These are phyloP conservation scores for Malthinus flaveolus DNA, from an alignment of 2,888 invertebrate genomes.

Conservation along the genomic window DNA sequence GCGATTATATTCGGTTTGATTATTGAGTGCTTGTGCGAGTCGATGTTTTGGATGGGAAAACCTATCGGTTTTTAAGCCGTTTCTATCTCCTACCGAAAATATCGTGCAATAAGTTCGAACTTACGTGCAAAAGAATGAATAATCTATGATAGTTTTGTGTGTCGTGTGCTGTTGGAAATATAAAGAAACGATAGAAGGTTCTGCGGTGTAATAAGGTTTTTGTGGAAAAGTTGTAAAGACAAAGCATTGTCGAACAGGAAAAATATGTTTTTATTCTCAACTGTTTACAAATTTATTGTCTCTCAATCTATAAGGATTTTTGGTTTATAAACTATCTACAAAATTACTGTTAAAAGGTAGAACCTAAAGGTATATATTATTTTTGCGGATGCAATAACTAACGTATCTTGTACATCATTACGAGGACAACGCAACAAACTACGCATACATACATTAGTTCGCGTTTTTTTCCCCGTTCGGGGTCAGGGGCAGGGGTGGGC, in stretches of 20 bases:
- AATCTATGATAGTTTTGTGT: too few species aligned
- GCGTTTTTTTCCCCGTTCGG: conserved; percentile 56
- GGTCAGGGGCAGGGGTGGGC: conserved; percentile 55
- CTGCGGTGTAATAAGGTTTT: background rate
- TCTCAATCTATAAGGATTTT: conserved; percentile 20
- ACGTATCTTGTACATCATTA: conserved; percentile 56
- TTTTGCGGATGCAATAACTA: conserved; percentile 27
- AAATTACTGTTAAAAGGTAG: conserved; percentile 11
- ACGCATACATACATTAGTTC: conserved; percentile 57
- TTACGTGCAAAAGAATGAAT: background rate
- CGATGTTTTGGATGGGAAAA: too few species aligned
- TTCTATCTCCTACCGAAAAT: background rate
- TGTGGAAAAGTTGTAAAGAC: conserved; percentile 6
- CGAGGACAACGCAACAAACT: conserved; percentile 54
- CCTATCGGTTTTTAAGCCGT: too few species aligned
- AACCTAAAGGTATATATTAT: conserved; percentile 6
- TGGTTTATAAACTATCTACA: conserved; percentile 16
- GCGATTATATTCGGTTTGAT: too few species aligned
- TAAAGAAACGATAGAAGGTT: conserved; percentile 2
- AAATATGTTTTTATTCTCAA: conserved; percentile 13
- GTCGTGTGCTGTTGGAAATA: background rate
- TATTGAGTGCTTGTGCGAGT: too few species aligned
- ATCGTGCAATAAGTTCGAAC: background rate
- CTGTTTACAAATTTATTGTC: conserved; percentile 21
- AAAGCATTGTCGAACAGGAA: conserved; percentile 13